phyloP scores from a whole-genome alignment of 2,888 invertebrate species.

The Tachina grossa region DNA sequence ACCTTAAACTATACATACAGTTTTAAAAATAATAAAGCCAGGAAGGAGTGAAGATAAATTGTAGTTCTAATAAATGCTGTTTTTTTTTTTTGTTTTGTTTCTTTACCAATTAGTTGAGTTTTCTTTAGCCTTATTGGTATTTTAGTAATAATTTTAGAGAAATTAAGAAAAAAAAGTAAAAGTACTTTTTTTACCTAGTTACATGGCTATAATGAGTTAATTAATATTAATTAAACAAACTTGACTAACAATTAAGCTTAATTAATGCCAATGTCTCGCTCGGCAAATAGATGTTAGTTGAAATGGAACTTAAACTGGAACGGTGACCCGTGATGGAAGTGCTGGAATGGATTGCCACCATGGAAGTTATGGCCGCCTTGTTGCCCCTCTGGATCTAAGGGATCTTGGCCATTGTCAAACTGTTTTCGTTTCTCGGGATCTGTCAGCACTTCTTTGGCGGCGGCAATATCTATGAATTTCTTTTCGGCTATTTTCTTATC shows the following conservation, averaged over 20 bases:
- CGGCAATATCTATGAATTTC: conserved; percentile 99
- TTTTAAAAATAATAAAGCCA: neutral
- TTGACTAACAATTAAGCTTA: conserved; percentile 67
- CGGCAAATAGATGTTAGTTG: conserved; percentile 85
- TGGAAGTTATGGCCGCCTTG: conserved; percentile 83
- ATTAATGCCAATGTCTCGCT: conserved; percentile 45
- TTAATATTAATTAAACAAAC: conserved; percentile 57
- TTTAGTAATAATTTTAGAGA: conserved; percentile 9
- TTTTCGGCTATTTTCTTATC: conserved; percentile 98
- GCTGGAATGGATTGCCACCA: conserved; percentile 90
- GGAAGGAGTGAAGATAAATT: neutral
- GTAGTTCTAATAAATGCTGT: conserved; percentile 41
- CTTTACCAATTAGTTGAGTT: neutral
- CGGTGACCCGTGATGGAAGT: conserved; percentile 93
- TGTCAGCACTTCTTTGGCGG: conserved; percentile 96
- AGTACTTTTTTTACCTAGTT: conserved; percentile 30
- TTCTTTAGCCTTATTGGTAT: neutral
- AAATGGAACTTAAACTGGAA: conserved; percentile 99
- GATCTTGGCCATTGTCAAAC: conserved; percentile 98
- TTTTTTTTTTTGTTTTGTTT: neutral
- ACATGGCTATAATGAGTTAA: conserved; percentile 52
- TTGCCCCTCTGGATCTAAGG: conserved; percentile 95
- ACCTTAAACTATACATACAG: conserved; percentile 13
- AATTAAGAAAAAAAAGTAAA: neutral
- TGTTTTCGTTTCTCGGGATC: conserved; percentile 95